Conservation (phyloP, 2,113 vertebrate genomes). For the Anolis sagrei region DNA sequence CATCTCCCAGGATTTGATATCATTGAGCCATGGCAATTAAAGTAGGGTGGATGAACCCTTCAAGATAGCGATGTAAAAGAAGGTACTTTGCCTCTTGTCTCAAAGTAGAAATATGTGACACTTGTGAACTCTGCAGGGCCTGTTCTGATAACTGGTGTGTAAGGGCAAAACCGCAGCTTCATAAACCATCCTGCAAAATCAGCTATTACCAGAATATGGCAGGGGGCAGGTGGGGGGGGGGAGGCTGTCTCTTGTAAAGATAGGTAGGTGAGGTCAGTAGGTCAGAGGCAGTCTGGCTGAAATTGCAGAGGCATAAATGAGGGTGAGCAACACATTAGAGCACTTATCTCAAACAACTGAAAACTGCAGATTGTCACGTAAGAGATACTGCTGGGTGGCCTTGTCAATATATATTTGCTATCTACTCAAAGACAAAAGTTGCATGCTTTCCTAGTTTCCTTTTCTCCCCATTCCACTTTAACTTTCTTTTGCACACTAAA, state of each 20-base stretch:
- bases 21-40: too few species aligned
- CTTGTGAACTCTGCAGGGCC: background rate
- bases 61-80: too few species aligned
- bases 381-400: background rate
- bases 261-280: slow-evolving; percentile 9
- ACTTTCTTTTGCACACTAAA: background rate
- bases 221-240: background rate
- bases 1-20: too few species aligned
- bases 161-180: background rate
- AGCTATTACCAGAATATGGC: too few species aligned
- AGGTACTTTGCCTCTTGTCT: background rate
- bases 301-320: slow-evolving; percentile 7
- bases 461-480: background rate
- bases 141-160: background rate
- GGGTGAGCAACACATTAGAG: background rate
- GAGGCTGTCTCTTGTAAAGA: background rate
- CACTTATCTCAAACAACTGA: slow-evolving; percentile 22
- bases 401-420: slow-evolving; percentile 9
- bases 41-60: too few species aligned
- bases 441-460: background rate
- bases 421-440: background rate
- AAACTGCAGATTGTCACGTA: background rate
- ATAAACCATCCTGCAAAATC: background rate
- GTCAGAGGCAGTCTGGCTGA: background rate
- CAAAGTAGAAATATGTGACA: background rate